Base-by-base conservation (phyloP, 1,140 invertebrate species). In the Drosophila asahinai region DNA sequence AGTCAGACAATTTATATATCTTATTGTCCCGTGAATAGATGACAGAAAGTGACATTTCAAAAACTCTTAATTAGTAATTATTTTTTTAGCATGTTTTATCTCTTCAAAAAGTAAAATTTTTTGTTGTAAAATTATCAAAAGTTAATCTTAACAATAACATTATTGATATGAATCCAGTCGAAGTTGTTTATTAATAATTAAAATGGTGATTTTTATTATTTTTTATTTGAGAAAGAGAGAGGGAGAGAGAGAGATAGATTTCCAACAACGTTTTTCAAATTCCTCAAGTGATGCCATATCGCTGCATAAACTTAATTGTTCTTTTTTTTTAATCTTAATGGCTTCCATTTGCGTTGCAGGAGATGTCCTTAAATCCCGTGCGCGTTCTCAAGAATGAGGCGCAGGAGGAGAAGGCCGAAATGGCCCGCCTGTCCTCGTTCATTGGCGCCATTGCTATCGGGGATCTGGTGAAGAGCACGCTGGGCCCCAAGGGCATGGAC, bases 401-500 rank as follows among this genome's bases (percentile, higher is more conserved):
- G 5, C 98, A 99, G 93, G 98, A 99, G 94, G 99, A 99, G 93
- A 99, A 98, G 91, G 97, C 97, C 33, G 99, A 99, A 94, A 96
- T 97, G 86, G 98, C 98, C 78, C 96, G 98, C 59, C 94, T 99
- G 93, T 99, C 98, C 43, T 98, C 97, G 86, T 99, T 99, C 93
- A 96, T 99, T 82, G 99, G 99, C 48, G 99, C 98, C 25, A 99
- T 99, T 92, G 98, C 99, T 6, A 99, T 99, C 91, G 99, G 99
- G 17, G 99, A 99, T 94, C 94, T 99, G 52, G 97, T 99, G 0
- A 99, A 99, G 93, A 98, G 97, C 67, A 99, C 99, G 12, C 94
- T 99, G 14, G 99, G 99, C 17, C 99, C 99, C 15, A 99, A 99
- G 94, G 99, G 99, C 92, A 99, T 99, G 99, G 99, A 99, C 93